Evolutionary conservation across 2,113 vertebrate species (phyloP).

Genomic region (Erinaceus europaeus): DNA sequence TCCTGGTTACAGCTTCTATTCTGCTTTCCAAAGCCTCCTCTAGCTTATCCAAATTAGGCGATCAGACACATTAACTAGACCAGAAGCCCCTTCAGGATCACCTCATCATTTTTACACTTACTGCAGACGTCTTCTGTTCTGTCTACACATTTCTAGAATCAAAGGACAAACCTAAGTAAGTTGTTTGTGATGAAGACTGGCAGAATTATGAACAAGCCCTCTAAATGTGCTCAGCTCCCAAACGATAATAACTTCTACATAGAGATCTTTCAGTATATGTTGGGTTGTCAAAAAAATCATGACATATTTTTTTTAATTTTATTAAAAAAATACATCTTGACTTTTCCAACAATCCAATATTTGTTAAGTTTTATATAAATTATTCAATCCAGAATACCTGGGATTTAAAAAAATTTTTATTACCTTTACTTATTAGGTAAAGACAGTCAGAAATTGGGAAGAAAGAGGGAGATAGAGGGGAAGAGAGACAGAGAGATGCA

Average conservation of each 20-base stretch:
- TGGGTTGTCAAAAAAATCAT: too few relatives aligned
- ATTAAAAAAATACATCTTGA: too few relatives aligned
- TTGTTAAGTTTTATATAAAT: background rate
- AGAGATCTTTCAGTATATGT: background rate
- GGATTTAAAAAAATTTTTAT: too few relatives aligned
- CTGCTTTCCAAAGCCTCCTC: slow-evolving; percentile 22
- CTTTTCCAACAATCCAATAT: too few relatives aligned
- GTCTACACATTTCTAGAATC: background rate
- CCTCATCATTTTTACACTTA: background rate
- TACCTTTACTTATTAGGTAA: too few relatives aligned
- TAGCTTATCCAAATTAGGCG: background rate
- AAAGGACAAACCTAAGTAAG: background rate
- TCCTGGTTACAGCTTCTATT: slow-evolving; percentile 40
- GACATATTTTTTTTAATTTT: too few relatives aligned
- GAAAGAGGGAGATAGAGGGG: background rate
- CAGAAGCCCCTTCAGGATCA: background rate
- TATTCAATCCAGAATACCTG: background rate
- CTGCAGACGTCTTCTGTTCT: background rate
- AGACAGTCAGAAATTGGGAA: background rate
- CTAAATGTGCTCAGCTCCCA: background rate
- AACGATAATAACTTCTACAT: background rate
- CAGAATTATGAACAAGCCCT: background rate
- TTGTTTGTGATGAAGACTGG: background rate
- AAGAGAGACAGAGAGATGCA: too few relatives aligned
- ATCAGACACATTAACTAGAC: background rate